These are phyloP conservation scores for Phorcus lineatus DNA, from an alignment of 2,888 invertebrate genomes.

Conservation along the genomic window DNA sequence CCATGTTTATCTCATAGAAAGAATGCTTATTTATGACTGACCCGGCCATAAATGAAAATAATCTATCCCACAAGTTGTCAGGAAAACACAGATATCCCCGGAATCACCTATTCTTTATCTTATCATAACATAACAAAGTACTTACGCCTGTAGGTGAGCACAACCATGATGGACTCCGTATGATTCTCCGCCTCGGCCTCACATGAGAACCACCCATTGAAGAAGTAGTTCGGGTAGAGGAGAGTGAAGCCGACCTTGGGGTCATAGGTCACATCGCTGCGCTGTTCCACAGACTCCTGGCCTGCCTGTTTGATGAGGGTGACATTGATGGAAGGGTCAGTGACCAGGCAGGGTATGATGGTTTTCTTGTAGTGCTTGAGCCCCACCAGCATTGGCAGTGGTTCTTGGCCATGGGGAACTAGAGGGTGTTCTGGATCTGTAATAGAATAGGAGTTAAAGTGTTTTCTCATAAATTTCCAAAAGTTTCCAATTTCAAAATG, in stretches of 20 bases:
- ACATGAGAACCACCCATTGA: slow-evolving; percentile 51
- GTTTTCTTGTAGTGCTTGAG: background rate
- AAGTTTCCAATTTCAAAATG: no score
- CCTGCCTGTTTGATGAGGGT: slow-evolving; percentile 32
- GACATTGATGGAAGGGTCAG: slow-evolving; percentile 47
- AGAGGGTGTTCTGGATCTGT: slow-evolving; percentile 27
- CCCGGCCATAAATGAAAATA: background rate
- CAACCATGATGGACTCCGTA: slow-evolving; percentile 6
- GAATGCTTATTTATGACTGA: no score
- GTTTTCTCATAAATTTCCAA: no score
- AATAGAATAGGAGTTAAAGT: background rate
- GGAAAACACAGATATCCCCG: no score
- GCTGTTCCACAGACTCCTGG: slow-evolving; percentile 12
- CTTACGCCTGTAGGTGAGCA: slow-evolving; percentile 21
- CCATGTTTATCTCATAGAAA: no score
- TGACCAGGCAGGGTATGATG: background rate
- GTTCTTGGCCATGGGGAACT: background rate
- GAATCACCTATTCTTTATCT: no score
- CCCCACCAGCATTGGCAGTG: background rate
- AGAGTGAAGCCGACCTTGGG: slow-evolving; percentile 53
- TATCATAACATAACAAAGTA: background rate
- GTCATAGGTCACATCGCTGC: slow-evolving; percentile 47
- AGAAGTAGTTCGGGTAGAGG: slow-evolving; percentile 42
- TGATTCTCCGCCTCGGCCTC: slow-evolving; percentile 32
- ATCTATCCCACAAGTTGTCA: background rate